phyloP scores from a whole-genome alignment of 1,140 invertebrate genomes.

The Leptopilina clavipes region DNA sequence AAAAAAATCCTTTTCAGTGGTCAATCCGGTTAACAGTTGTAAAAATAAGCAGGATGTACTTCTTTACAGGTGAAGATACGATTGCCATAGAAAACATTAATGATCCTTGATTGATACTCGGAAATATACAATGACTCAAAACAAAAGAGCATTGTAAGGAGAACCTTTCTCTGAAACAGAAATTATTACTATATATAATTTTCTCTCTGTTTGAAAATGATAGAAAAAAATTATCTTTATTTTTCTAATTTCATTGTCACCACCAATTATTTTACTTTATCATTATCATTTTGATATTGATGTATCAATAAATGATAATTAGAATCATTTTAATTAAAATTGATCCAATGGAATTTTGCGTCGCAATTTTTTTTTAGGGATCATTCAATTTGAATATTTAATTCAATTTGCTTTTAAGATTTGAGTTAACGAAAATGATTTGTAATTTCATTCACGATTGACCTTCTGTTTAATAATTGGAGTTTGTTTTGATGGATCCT shows the following conservation, averaged over 20 bases:
- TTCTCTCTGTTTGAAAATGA: background rate
- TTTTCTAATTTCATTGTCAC: too few species aligned
- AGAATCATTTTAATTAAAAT: background rate
- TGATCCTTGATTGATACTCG: slow-evolving; percentile 5
- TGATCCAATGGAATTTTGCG: background rate
- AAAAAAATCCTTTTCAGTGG: slow-evolving; percentile 19
- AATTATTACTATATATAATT: background rate
- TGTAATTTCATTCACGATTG: slow-evolving; percentile 13
- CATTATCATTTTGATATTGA: background rate
- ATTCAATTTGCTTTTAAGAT: slow-evolving; percentile 1
- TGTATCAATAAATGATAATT: background rate
- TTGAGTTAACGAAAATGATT: slow-evolving; percentile 11
- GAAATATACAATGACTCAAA: background rate
- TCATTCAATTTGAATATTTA: background rate
- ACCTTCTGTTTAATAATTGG: slow-evolving; percentile 22
- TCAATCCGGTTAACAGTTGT: slow-evolving; percentile 19
- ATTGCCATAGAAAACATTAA: background rate
- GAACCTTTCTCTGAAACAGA: slow-evolving; percentile 13
- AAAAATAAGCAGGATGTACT: slow-evolving; percentile 30
- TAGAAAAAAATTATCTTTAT: too few species aligned
- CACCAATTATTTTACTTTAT: too few species aligned
- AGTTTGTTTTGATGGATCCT: slow-evolving; percentile 31
- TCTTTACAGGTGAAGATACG: background rate
- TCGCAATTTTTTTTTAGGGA: background rate
- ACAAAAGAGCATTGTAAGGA: background rate